These are phyloP conservation scores for Micromys minutus DNA, from an alignment of 2,113 vertebrate species.

Conservation along the genomic window DNA sequence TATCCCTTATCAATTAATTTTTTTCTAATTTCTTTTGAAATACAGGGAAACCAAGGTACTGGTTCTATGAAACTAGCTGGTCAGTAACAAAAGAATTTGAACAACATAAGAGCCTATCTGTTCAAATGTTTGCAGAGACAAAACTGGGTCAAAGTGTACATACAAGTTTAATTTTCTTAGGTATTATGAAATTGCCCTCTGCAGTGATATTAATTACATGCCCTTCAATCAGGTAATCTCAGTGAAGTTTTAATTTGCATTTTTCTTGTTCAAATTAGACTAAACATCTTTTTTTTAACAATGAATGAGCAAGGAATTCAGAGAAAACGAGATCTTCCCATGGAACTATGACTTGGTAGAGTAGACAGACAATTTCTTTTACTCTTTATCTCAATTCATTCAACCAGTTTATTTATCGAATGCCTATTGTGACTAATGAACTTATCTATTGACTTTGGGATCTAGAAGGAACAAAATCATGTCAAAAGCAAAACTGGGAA, in stretches of 20 bases:
- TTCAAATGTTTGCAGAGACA: background rate
- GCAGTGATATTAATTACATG: constrained; percentile 13
- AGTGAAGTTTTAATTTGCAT: constrained; percentile 29
- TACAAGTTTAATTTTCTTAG: background rate
- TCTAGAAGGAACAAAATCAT: background rate
- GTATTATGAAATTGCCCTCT: background rate
- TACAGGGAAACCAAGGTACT: background rate
- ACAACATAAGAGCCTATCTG: background rate
- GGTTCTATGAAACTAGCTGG: background rate
- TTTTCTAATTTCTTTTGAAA: background rate
- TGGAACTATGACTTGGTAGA: background rate
- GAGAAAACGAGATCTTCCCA: constrained; percentile 35
- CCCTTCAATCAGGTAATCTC: background rate
- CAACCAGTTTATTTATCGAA: background rate
- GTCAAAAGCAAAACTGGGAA: background rate
- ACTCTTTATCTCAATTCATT: background rate
- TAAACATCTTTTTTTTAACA: constrained; percentile 34
- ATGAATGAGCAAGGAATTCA: constrained; percentile 27
- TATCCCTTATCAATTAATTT: background rate
- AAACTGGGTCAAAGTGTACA: background rate
- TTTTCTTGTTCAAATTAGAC: constrained; percentile 39
- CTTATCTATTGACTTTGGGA: background rate
- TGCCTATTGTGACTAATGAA: background rate
- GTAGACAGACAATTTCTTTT: constrained; percentile 29
- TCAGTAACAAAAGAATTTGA: background rate